phyloP scores from a whole-genome alignment of 2,797 vertebrate genomes.

The Sebastiscus tertius region DNA sequence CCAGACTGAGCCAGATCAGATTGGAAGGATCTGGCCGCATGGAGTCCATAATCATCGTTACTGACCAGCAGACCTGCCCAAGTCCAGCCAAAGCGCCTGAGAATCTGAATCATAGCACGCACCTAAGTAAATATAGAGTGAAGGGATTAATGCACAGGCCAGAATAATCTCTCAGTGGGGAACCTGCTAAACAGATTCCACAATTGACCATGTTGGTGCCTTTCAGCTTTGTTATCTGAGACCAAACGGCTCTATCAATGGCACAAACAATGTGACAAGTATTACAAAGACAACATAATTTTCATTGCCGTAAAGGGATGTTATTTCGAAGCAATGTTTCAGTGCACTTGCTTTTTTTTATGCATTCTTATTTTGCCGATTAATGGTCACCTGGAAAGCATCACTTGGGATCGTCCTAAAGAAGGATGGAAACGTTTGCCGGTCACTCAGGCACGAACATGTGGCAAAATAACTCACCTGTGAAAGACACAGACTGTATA shows the following conservation, averaged over 20 bases:
- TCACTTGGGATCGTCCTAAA: slow-evolving; percentile 75
- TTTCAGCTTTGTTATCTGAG: neutral
- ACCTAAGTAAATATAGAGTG: slow-evolving; percentile 20
- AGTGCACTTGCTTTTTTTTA: neutral
- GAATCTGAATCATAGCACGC: slow-evolving; percentile 70
- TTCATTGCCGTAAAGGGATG: neutral
- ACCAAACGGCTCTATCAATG: neutral
- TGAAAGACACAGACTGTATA: neutral
- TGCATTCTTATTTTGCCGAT: neutral
- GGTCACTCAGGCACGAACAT: slow-evolving; percentile 53
- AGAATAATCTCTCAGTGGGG: neutral
- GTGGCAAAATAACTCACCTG: slow-evolving; percentile 79
- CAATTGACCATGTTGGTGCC: neutral
- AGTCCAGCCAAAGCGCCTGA: slow-evolving; percentile 73
- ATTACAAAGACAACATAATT: neutral
- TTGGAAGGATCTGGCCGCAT: slow-evolving; percentile 64
- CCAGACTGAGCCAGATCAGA: slow-evolving; percentile 33
- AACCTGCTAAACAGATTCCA: neutral
- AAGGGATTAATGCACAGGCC: neutral
- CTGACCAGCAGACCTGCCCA: slow-evolving; percentile 76
- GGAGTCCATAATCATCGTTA: slow-evolving; percentile 74
- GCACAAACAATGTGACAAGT: neutral
- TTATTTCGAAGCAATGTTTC: neutral
- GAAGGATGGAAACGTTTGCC: slow-evolving; percentile 46
- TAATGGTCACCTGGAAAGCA: slow-evolving; percentile 62